These are phyloP conservation scores for Haliclona indistincta DNA, from an alignment of 37 sponge, comb jelly and placozoan genomes.

Conservation along the genomic window DNA sequence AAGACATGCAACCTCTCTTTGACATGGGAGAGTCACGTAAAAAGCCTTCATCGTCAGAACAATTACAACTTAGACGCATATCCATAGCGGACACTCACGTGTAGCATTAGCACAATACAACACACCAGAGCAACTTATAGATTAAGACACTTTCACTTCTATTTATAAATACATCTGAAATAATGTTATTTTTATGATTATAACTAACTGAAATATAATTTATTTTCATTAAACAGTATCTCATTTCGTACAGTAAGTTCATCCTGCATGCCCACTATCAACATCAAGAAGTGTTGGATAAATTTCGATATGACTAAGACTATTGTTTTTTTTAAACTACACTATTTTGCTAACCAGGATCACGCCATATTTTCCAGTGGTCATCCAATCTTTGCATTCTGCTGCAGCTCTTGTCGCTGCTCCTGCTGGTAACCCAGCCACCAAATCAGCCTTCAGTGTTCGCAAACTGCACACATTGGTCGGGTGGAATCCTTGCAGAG, in stretches of 20 bases:
- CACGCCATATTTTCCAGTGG: constrained; percentile 87
- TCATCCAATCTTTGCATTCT: constrained; percentile 84
- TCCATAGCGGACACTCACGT: constrained; percentile 87
- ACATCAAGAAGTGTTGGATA: too few relatives aligned
- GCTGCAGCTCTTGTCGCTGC: constrained; percentile 62
- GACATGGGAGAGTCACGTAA: neutral
- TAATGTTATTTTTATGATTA: too few relatives aligned
- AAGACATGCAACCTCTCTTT: constrained; percentile 1
- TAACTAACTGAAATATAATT: too few relatives aligned
- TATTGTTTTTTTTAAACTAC: too few relatives aligned
- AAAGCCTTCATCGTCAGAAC: constrained; percentile 42
- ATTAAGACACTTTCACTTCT: neutral
- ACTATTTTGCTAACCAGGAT: too few relatives aligned
- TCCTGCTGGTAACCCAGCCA: constrained; percentile 78
- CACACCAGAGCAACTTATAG: neutral
- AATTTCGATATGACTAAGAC: too few relatives aligned
- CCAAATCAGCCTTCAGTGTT: constrained; percentile 96
- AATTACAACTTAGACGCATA: constrained; percentile 68
- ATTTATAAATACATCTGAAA: too few relatives aligned
- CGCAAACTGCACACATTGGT: constrained; percentile 85
- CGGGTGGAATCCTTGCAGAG: constrained; percentile 88
- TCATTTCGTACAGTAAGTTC: too few relatives aligned
- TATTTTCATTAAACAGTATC: too few relatives aligned
- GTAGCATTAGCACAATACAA: constrained; percentile 3
- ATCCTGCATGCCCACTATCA: too few relatives aligned